Percentiles rank a stretch among this genome's conserved stretches.
Evolutionary conservation across 2,113 vertebrate genomes (phyloP).

Genomic region (Aepyceros melampus): DNA sequence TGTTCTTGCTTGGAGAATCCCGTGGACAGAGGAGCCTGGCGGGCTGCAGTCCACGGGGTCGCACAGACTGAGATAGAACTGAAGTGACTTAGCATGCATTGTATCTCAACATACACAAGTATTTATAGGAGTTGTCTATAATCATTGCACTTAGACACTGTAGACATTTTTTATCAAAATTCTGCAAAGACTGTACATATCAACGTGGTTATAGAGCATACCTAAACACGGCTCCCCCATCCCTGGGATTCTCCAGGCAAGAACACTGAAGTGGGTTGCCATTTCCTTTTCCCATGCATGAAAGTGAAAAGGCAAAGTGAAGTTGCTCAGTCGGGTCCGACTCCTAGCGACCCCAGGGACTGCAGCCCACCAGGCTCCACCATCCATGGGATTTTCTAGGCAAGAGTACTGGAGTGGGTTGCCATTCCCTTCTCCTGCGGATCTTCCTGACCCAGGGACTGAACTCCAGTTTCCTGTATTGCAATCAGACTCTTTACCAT

Average conservation of each 20-base stretch:
- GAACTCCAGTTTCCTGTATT: not conserved
- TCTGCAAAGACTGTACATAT: rapidly evolving
- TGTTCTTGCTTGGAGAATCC: not conserved
- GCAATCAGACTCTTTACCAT: not conserved
- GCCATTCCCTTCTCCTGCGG: not conserved
- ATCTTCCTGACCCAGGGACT: not conserved
- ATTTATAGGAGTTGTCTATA: rapidly evolving
- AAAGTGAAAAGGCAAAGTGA: too few relatives aligned
- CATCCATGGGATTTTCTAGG: not conserved
- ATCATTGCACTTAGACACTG: not conserved
- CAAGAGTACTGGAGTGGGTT: rapidly evolving
- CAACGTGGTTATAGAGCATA: not conserved
- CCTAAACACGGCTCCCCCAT: too few relatives aligned
- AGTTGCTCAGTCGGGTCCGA: rapidly evolving
- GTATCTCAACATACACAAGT: rapidly evolving
- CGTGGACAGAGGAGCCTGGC: rapidly evolving
- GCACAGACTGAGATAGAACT: rapidly evolving
- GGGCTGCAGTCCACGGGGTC: rapidly evolving
- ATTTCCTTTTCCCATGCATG: too few relatives aligned
- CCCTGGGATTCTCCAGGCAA: too few relatives aligned
- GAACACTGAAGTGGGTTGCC: too few relatives aligned
- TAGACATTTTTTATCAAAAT: not conserved
- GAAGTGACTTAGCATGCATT: not conserved
- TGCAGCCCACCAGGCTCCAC: not conserved
- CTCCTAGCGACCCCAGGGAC: not conserved